Base-by-base conservation (phyloP, 2,888 invertebrate species). In the Thera britannica region DNA sequence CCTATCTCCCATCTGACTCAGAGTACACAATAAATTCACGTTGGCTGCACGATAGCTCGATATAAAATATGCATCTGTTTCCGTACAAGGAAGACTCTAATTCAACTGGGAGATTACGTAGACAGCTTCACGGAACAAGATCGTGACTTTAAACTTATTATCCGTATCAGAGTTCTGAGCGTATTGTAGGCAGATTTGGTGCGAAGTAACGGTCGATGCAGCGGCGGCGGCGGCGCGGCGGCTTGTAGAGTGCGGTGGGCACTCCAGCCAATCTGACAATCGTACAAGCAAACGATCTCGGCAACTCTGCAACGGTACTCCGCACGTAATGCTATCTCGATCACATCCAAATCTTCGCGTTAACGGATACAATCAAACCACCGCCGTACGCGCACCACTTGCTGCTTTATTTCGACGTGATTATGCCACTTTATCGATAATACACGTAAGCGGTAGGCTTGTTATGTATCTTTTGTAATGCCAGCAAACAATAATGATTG, bases 131-230 rank as follows among this genome's bases (percentile, higher is more conserved):
- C 85, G 83, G 84, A 83, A 84, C 83, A 79, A 84, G 83, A 88
- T 92, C 90, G 92, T 92, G 91, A 92, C 91, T 92, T 77, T 81
- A 86, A 86, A 88, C 88, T 90, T 90, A 90, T 89, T 91, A 90
- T 90, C 89, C 89, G 87, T 89, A 90, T 90, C 89, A 88, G 86
- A 88, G 84, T 84, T 86, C 83, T 81, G 84, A 86, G 84, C 83
- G 87, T 86, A 90, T 90, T 90, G 90, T 89, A 88, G 86, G 90
- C 90, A 91, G 92, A 92, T 93, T 93, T 90, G 90, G 91, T 84
- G 92, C 87, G 88, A 87, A 84, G 80, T 89, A 90, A 90, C 90
- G 89, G 90, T 86, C 23, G 23, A 23, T 23, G 23, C 23, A 49
- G 35, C 44, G 46, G 46, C 46, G 6, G 58, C 46, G 34, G 58